These are phyloP conservation scores for Drosophila asahinai DNA, from an alignment of 1,140 invertebrate species.

Conservation along the genomic window DNA sequence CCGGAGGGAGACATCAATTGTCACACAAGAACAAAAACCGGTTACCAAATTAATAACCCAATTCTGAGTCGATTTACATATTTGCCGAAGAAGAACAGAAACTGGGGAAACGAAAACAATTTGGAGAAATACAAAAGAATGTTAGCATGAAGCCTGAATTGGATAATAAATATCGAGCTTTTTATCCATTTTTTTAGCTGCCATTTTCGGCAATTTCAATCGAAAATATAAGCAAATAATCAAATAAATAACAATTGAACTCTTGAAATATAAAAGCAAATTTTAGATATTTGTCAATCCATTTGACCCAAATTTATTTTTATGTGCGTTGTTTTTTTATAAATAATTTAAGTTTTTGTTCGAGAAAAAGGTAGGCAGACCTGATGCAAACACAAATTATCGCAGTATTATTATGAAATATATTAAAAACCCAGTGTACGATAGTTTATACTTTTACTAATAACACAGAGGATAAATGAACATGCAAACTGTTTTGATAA, in stretches of 20 bases:
- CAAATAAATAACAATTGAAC: neutral
- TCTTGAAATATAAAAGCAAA: neutral
- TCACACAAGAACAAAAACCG: conserved; percentile 35
- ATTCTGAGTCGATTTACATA: conserved; percentile 66
- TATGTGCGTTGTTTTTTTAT: conserved; percentile 33
- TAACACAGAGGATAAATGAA: too few relatives aligned
- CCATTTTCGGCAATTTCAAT: neutral
- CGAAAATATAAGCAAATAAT: neutral
- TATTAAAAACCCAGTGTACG: too few relatives aligned
- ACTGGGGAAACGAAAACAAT: conserved; percentile 26
- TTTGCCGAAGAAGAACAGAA: conserved; percentile 25
- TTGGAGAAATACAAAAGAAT: neutral
- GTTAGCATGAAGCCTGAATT: neutral
- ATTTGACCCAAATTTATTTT: conserved; percentile 50
- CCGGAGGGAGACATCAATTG: conserved; percentile 22
- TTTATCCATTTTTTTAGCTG: neutral
- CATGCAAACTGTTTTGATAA: too few relatives aligned
- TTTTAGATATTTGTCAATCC: neutral
- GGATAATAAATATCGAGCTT: neutral
- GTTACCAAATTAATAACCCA: conserved; percentile 61
- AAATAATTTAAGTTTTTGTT: neutral
- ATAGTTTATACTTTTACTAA: too few relatives aligned
- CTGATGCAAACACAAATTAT: too few relatives aligned
- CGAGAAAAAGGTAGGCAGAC: conserved; percentile 26
- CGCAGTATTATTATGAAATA: too few relatives aligned